Conservation (phyloP, 2,797 vertebrate genomes). For the Sebastes melanostomus region DNA sequence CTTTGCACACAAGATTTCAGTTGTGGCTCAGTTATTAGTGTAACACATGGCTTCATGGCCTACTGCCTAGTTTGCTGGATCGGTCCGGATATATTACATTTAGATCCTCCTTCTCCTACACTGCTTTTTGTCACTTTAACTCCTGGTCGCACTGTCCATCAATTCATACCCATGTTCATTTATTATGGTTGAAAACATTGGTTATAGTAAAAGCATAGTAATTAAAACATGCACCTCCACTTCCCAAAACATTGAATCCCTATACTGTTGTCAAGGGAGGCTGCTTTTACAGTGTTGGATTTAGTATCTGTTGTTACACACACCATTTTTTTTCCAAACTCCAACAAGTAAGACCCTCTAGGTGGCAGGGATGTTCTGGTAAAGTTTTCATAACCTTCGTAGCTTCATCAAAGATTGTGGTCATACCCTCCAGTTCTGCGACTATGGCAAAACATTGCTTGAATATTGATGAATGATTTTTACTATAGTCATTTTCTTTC, state of each 20-base stretch:
- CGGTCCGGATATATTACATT: neutral
- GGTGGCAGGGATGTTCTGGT: neutral
- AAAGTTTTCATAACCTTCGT: neutral
- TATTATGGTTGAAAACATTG: neutral
- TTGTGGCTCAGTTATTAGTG: neutral
- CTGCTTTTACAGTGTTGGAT: neutral
- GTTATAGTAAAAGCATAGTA: neutral
- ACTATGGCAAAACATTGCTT: neutral
- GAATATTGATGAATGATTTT: neutral
- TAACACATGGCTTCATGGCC: neutral
- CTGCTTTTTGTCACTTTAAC: neutral
- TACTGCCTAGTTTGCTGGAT: neutral
- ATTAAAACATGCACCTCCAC: neutral
- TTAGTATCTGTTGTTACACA: neutral
- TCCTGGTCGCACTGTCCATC: neutral
- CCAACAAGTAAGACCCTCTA: neutral
- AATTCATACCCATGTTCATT: neutral
- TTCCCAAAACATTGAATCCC: neutral
- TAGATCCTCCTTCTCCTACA: neutral
- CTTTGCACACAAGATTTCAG: neutral
- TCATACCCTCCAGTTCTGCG: neutral
- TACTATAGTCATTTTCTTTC: neutral
- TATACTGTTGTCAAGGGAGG: neutral
- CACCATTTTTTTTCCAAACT: neutral
- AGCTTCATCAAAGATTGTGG: neutral